phyloP scores from a whole-genome alignment of 1,140 invertebrate genomes.

The Capitella teleta region DNA sequence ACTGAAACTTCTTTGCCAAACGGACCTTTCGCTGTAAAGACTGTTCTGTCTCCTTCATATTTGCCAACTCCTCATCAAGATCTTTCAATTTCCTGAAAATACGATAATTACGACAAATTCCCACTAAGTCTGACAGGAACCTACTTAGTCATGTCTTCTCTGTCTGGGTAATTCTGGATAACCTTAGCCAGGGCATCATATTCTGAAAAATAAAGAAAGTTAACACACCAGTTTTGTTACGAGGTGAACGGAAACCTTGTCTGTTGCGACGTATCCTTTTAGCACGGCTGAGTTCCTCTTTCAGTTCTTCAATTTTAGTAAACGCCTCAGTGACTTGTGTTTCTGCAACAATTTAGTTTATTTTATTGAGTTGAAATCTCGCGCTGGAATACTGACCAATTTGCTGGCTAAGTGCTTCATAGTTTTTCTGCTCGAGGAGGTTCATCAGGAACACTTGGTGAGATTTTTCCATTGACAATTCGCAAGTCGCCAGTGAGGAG shows the following conservation, averaged over 20 bases:
- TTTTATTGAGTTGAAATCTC: neutral
- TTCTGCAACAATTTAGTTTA: constrained; percentile 19
- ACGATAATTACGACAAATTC: constrained; percentile 6
- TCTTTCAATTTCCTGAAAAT: constrained; percentile 5
- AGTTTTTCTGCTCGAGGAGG: constrained; percentile 68
- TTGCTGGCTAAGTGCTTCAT: constrained; percentile 61
- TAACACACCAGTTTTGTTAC: constrained; percentile 3
- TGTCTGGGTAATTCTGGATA: constrained; percentile 78
- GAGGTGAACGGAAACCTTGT: constrained; percentile 30
- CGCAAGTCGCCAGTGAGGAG: constrained; percentile 68
- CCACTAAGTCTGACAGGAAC: neutral
- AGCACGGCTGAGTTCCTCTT: constrained; percentile 39
- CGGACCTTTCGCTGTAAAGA: neutral
- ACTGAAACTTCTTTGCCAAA: neutral
- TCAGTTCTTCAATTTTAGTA: constrained; percentile 32
- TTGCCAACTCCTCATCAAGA: neutral
- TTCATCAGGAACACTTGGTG: constrained; percentile 69
- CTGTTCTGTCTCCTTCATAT: neutral
- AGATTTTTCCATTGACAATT: constrained; percentile 78
- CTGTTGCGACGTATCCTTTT: constrained; percentile 63
- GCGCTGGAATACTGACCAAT: constrained; percentile 48
- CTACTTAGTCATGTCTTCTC: constrained; percentile 62
- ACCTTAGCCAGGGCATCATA: constrained; percentile 85
- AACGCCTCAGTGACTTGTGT: constrained; percentile 28
- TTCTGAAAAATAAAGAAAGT: constrained; percentile 53